A percentile compares a stretch with the other conserved stretches of the same genome.
Conservation (phyloP, 2,888 invertebrate species). For the Saturnia japonica region DNA sequence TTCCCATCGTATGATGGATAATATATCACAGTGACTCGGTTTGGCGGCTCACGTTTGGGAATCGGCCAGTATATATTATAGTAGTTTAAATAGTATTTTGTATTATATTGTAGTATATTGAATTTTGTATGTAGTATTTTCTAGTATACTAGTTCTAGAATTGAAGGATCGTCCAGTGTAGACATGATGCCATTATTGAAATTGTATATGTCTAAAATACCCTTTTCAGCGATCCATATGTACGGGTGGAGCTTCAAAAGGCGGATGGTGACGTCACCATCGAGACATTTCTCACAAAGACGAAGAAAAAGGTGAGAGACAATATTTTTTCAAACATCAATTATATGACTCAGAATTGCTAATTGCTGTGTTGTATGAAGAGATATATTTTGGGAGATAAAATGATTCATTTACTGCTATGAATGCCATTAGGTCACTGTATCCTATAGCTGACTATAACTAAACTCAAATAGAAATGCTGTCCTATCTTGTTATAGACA, state of each 20-base stretch:
- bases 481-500: too few relatives aligned
- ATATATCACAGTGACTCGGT: too few relatives aligned
- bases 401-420: background rate
- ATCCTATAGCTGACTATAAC: background rate
- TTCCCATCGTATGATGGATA: background rate
- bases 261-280: slow-evolving; percentile 93
- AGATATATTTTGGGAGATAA: background rate
- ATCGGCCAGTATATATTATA: too few relatives aligned
- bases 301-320: slow-evolving; percentile 93
- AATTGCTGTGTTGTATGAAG: background rate
- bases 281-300: slow-evolving; percentile 96
- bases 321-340: background rate
- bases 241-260: slow-evolving; percentile 93
- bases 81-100: too few relatives aligned
- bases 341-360: background rate
- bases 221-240: slow-evolving; percentile 95
- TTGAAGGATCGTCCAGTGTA: too few relatives aligned
- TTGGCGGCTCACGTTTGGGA: too few relatives aligned
- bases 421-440: background rate
- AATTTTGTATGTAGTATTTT: too few relatives aligned
- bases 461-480: background rate
- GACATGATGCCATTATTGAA: background rate
- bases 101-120: too few relatives aligned
- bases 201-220: background rate
- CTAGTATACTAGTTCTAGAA: too few relatives aligned